Evolutionary conservation across 1,140 invertebrate species (phyloP), one percentile per base, ranked within the genome.

Genomic region (Matsumurasca onukii): DNA sequence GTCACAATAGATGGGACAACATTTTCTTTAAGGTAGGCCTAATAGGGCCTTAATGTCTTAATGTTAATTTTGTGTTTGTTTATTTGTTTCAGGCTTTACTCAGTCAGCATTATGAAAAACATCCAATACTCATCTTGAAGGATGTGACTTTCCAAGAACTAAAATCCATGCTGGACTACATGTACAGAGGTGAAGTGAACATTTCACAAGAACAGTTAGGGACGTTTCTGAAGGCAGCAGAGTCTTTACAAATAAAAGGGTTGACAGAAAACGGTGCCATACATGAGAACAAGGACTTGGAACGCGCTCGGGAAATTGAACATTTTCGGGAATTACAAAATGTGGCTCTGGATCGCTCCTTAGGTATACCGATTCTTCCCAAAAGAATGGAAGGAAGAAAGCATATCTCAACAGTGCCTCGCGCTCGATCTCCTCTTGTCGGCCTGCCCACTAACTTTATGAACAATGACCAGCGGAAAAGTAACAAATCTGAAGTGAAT

Each of bases 151-250:
- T 92, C 82, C 88, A 91, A 80, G 92, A 95, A 82, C 80, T 96
- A 70, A 89, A 93, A 82, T 92, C 92, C 68, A 93, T 96, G 88
- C 91, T 95, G 86, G 91, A 94, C 79, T 95, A 95, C 75, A 96
- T 96, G 93, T 97, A 96, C 81, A 86, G 91, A 75, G 94, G 94
- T 61, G 93, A 96, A 84, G 93, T 96, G 31, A 95, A 95, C 82
- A 94, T 97, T 77, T 91, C 91, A 71, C 93, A 95, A 81, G 92
- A 95, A 80, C 92, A 96, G 80, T 82, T 97, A 74, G 89, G 91
- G 64, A 90, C 93, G 15, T 82, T 97, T 72, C 80, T 97, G 30
- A 95, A 94, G 79, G 92, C 93, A 48, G 94, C 94, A 1, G 92
- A 96, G 81, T 92, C 91, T 52, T 80, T 96, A 73, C 92, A 95